Percentiles rank a stretch among this genome's conserved stretches.
Evolutionary conservation across 2,888 invertebrate genomes (phyloP).

Genomic region (Andrena haemorrhoa): DNA sequence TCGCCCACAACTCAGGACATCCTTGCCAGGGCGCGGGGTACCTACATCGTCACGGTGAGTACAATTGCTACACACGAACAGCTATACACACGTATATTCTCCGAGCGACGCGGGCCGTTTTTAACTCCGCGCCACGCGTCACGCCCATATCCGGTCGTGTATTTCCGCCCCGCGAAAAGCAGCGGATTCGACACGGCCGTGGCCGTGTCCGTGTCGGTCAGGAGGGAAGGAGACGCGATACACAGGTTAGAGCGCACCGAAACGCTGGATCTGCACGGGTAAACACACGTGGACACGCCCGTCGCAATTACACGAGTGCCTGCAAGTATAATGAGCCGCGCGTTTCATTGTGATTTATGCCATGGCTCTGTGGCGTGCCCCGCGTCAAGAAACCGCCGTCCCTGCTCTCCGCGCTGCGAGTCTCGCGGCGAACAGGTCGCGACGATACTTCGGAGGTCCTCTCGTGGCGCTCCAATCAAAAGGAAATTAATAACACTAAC

Average conservation of each 20-base stretch:
- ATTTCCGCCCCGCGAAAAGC: constrained; percentile 62
- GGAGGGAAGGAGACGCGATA: constrained; percentile 1
- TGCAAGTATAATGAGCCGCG: constrained; percentile 76
- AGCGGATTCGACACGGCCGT: constrained; percentile 9
- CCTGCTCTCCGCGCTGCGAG: constrained; percentile 31
- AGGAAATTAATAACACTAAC: not conserved
- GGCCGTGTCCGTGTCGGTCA: too few species aligned
- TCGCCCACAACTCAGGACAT: not conserved
- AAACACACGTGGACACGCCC: constrained; percentile 75
- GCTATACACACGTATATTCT: constrained; percentile 33
- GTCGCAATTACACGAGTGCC: constrained; percentile 80
- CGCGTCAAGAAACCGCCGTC: constrained; percentile 49
- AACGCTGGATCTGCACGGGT: constrained; percentile 62
- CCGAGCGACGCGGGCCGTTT: constrained; percentile 20
- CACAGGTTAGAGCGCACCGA: constrained; percentile 24
- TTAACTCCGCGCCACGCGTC: constrained; percentile 48
- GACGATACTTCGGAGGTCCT: not conserved
- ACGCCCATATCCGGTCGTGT: constrained; percentile 65
- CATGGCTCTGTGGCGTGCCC: constrained; percentile 24
- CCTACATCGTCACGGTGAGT: constrained; percentile 7
- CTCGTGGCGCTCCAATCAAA: not conserved
- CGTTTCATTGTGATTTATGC: constrained; percentile 81
- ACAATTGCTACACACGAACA: constrained; percentile 35
- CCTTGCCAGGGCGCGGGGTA: not conserved
- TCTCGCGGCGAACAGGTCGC: constrained; percentile 21